phyloP scores from a whole-genome alignment of 2,113 vertebrate species.

The Brienomyrus longianalis region DNA sequence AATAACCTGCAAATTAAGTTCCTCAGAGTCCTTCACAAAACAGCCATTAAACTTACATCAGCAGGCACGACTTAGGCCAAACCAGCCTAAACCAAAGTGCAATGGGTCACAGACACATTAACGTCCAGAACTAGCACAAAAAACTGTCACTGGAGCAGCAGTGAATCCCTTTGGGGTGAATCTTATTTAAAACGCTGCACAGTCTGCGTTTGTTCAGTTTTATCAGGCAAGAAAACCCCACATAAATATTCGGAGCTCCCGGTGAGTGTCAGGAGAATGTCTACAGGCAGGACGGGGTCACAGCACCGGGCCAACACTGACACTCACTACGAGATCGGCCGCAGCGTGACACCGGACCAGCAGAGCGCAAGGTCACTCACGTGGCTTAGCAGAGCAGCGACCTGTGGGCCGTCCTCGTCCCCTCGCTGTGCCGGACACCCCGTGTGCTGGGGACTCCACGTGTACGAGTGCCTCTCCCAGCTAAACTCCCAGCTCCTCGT shows the following conservation, averaged over 20 bases:
- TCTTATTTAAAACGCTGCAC: background rate
- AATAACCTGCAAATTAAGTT: background rate
- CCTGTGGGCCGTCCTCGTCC: background rate
- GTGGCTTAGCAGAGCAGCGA: background rate
- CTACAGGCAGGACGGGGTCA: background rate
- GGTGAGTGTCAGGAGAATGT: background rate
- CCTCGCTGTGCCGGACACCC: background rate
- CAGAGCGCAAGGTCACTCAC: background rate
- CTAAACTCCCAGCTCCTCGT: background rate
- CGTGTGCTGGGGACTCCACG: background rate
- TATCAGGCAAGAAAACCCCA: background rate
- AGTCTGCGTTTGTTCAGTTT: background rate
- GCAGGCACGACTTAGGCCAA: background rate
- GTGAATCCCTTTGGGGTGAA: background rate
- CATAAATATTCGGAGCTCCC: background rate
- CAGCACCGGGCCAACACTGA: background rate
- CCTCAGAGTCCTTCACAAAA: background rate
- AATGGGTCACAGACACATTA: background rate
- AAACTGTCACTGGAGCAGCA: background rate
- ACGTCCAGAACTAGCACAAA: background rate
- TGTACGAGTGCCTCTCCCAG: background rate
- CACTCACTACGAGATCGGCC: background rate
- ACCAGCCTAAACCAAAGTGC: background rate
- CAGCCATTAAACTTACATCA: background rate
- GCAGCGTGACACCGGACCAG: background rate